These are phyloP conservation scores for Arrhopalites spinosus DNA, from an alignment of 2,888 invertebrate genomes.

Conservation along the genomic window DNA sequence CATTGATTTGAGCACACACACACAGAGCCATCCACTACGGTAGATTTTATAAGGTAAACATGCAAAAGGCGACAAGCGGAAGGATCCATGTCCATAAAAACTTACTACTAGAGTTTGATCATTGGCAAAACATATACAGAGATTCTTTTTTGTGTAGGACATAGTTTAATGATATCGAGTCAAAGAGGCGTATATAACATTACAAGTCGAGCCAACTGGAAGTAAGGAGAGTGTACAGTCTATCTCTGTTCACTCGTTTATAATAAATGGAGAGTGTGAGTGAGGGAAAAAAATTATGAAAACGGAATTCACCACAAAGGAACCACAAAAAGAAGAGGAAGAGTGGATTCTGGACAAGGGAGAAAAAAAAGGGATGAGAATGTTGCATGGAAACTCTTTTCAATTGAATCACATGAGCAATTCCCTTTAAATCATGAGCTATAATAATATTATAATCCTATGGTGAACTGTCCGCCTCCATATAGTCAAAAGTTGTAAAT, in stretches of 20 bases:
- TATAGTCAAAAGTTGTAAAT: background rate
- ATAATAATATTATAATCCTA: background rate
- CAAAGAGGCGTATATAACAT: no score
- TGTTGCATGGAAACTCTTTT: background rate
- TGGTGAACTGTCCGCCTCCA: conserved; percentile 6
- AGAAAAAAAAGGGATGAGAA: background rate
- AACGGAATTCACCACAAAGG: conserved; percentile 21
- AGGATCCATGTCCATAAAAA: background rate
- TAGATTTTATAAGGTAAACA: no score
- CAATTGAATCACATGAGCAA: background rate
- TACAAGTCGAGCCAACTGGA: no score
- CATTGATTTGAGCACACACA: no score
- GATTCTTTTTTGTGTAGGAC: background rate
- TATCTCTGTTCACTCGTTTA: background rate
- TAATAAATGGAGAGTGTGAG: background rate
- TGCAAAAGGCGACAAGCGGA: background rate
- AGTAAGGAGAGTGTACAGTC: no score
- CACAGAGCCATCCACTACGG: no score
- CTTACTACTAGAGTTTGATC: background rate
- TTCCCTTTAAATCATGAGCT: background rate
- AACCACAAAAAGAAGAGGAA: no score
- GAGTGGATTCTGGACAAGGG: conserved; percentile 17
- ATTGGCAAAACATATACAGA: background rate
- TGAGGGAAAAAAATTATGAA: background rate
- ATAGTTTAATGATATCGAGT: conserved; percentile 11